Conservation (phyloP, 2,113 vertebrate genomes). For the Campylomormyrus numenius region DNA sequence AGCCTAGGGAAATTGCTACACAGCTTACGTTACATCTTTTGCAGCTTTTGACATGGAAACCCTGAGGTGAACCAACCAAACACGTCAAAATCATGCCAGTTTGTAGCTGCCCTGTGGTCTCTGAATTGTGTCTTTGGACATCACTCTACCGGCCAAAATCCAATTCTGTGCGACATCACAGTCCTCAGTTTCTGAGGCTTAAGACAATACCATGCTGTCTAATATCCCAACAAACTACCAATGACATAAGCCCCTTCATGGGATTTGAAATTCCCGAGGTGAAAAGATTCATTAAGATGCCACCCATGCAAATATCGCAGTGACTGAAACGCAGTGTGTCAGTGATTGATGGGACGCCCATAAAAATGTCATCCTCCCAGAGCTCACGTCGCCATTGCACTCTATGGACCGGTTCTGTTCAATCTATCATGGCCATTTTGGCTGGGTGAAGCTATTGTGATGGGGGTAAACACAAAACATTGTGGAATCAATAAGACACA, state of each 20-base stretch:
- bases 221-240: not conserved
- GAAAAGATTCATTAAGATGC: not conserved
- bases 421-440: slow-evolving; percentile 35
- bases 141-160: not conserved
- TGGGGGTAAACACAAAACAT: slow-evolving; percentile 42
- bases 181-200: not conserved
- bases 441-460: slow-evolving; percentile 54
- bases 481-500: slow-evolving; percentile 42
- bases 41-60: not conserved
- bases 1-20: not conserved
- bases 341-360: slow-evolving; percentile 52
- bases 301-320: not conserved
- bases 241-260: not conserved
- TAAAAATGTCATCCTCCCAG: slow-evolving; percentile 53
- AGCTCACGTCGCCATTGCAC: slow-evolving; percentile 38
- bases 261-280: not conserved
- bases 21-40: not conserved
- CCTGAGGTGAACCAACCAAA: not conserved
- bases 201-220: not conserved
- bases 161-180: not conserved
- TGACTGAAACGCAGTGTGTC: not conserved
- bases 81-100: not conserved
- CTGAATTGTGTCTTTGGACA: not conserved
- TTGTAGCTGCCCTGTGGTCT: not conserved
- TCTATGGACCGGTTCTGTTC: not conserved